Base-by-base conservation (phyloP, 2,113 vertebrate species). In the Lasiurus borealis region DNA sequence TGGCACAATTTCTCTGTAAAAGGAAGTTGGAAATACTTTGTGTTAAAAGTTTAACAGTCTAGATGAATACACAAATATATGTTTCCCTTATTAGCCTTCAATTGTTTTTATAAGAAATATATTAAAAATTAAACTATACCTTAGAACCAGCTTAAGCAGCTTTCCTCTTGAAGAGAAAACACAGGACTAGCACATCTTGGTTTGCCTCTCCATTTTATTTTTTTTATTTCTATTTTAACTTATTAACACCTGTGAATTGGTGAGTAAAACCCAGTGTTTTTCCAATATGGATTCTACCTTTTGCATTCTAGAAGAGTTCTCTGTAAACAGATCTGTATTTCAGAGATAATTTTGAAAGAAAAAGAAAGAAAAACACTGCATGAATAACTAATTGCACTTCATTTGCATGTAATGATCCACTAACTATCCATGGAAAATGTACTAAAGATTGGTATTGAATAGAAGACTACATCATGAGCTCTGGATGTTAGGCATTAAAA, bases 1-100 rank as follows among this genome's bases (percentile, higher is more conserved):
- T 96, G 85, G 68, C 40, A 76, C 94, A 62, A 90, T 88, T 95
- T 66, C 82, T 57, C 59, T 57, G 25, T 75, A 78, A 96, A 95
- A 8, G 52, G 23, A 93, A 85, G 12, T 48, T 91, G 48, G 3
- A 93, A 93, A 11, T 78, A 71, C 11, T 81, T 85, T 87, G 8
- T 71, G 4, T 50, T n/a, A 68, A 76, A 40, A 86, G 48, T 90
- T 95, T 71, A 86, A 81, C 52, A 90, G 4, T 1, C 62, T 69
- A 66, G 14, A 15, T 77, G 71, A 88, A 96, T 84, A 88, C 96
- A 86, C 12, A 90, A 52, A 71, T 4, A 15, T 9, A 80, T 34
- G 25, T 90, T 87, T 96, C 14, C 15, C 2, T 92, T 72, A 78
- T 71, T 85, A 77, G 50, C 16, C 5, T 80, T 82, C n/a, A 14